These are phyloP conservation scores for Phylloscopus trochiloides DNA, from an alignment of 2,113 vertebrate genomes.

Conservation along the genomic window DNA sequence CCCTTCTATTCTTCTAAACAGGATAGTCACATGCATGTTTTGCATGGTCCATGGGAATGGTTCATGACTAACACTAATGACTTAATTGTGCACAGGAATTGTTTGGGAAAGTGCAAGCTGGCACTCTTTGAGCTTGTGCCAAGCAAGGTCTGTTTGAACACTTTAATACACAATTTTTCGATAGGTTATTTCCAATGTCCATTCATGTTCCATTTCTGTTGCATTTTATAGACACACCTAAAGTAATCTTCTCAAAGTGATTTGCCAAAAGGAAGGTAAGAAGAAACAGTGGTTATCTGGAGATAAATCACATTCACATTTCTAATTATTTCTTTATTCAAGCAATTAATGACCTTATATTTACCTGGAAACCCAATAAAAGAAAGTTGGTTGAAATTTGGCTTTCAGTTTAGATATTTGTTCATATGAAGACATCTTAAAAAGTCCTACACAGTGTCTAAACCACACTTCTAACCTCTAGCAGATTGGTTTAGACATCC, in stretches of 20 bases:
- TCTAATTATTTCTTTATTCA: neutral
- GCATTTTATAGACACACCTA: neutral
- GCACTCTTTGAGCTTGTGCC: neutral
- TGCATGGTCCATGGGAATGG: neutral
- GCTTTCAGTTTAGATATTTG: neutral
- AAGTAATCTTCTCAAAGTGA: neutral
- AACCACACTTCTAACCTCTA: neutral
- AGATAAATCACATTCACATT: neutral
- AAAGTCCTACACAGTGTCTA: neutral
- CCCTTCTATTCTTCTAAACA: neutral
- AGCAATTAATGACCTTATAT: neutral
- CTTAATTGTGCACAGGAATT: neutral
- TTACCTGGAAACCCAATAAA: neutral
- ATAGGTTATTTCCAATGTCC: neutral
- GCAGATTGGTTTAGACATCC: neutral
- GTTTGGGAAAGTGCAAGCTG: neutral
- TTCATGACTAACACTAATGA: neutral
- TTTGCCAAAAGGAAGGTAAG: neutral
- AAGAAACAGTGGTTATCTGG: neutral
- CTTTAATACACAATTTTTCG: neutral
- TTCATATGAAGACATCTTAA: neutral
- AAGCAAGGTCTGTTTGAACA: neutral
- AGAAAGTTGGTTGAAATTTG: neutral
- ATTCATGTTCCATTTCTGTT: neutral
- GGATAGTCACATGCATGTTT: neutral